Percentiles rank a stretch among this genome's conserved stretches.
Evolutionary conservation across 2,113 vertebrate species (phyloP).

Genomic region (Mesocricetus auratus): DNA sequence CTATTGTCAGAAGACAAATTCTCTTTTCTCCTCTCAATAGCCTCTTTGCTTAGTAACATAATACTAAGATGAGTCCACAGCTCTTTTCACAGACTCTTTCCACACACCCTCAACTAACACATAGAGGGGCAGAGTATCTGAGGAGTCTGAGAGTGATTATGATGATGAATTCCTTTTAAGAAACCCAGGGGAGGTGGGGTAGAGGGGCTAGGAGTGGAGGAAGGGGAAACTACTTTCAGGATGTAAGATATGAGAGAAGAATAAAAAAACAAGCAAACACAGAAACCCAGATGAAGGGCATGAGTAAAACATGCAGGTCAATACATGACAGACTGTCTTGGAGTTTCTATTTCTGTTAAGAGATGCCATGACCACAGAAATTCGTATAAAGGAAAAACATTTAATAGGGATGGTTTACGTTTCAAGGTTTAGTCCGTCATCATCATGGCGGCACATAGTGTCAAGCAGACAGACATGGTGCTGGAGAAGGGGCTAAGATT

Average conservation of each 20-base stretch:
- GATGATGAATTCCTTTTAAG: background rate
- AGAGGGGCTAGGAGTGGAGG: no score
- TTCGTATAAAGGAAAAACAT: background rate
- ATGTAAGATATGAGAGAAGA: background rate
- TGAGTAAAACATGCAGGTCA: background rate
- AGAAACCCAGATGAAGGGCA: background rate
- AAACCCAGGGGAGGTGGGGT: background rate
- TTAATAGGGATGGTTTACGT: background rate
- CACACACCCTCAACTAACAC: background rate
- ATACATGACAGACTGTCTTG: background rate
- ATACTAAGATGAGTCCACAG: background rate
- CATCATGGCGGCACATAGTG: background rate
- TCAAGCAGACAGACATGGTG: background rate
- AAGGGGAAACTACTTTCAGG: no score
- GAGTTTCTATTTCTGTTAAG: background rate
- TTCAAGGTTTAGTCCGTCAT: background rate
- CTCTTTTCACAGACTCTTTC: background rate
- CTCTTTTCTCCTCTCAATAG: background rate
- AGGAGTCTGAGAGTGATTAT: rapidly evolving
- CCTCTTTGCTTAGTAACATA: background rate
- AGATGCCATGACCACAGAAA: background rate
- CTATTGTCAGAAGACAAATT: background rate
- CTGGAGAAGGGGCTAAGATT: background rate
- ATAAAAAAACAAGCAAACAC: background rate
- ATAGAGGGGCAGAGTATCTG: background rate